These are phyloP conservation scores for Paelopatides confundens DNA, from an alignment of 53 echinoderm and acorn worm species.

Conservation along the genomic window DNA sequence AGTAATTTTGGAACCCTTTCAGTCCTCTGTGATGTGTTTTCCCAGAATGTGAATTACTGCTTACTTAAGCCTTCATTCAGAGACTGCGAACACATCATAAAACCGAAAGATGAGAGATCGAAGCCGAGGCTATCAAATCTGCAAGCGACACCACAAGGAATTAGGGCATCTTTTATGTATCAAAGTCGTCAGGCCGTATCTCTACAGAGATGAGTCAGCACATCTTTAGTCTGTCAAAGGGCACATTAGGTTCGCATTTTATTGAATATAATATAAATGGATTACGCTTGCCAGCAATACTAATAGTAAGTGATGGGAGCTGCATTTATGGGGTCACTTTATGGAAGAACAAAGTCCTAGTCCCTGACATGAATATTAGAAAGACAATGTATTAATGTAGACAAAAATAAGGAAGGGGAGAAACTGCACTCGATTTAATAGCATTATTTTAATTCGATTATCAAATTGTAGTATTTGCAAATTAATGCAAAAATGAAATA, in stretches of 20 bases:
- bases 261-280: background rate
- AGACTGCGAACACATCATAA: no score
- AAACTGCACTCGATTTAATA: no score
- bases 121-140: background rate
- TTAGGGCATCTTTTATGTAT: background rate
- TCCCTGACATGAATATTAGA: no score
- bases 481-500: no score
- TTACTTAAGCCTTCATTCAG: background rate
- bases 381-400: no score
- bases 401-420: no score
- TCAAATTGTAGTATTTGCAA: no score
- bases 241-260: background rate
- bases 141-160: background rate
- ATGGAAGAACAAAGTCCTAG: no score
- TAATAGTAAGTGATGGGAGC: background rate
- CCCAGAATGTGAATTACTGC: background rate
- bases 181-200: background rate
- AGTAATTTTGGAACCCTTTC: no score
- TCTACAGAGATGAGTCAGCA: background rate
- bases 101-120: background rate
- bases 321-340: background rate
- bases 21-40: background rate
- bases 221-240: background rate
- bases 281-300: background rate
- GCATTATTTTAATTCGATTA: no score